Percentiles rank a stretch among this genome's conserved stretches.
These are phyloP conservation scores for Myotis davidii DNA, from an alignment of 2,113 vertebrate species.

Conservation along the genomic window DNA sequence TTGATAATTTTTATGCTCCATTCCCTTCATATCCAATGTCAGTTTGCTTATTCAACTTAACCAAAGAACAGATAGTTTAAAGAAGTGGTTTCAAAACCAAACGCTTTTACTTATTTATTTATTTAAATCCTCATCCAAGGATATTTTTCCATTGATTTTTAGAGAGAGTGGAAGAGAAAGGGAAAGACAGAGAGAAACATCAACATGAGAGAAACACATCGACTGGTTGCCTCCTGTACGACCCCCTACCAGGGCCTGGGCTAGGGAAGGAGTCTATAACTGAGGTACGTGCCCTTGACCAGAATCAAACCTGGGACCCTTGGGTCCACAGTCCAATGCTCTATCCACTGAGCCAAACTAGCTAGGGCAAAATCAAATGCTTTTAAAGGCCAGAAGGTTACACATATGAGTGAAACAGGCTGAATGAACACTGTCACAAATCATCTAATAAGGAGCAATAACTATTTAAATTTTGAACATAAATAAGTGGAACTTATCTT, in stretches of 20 bases:
- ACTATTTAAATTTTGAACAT: background rate
- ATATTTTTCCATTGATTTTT: too few species aligned
- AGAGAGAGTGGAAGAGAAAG: too few species aligned
- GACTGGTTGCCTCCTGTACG: too few species aligned
- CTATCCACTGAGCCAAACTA: too few species aligned
- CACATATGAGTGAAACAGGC: background rate
- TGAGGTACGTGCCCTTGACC: too few species aligned
- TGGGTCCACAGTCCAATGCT: too few species aligned
- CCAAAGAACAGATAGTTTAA: background rate
- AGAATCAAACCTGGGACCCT: too few species aligned
- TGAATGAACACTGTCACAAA: background rate
- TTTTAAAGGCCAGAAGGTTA: background rate
- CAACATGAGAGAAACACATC: too few species aligned
- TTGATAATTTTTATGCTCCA: background rate
- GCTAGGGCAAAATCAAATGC: background rate
- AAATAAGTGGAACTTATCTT: background rate
- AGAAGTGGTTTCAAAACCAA: constrained; percentile 38
- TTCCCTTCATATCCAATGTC: background rate
- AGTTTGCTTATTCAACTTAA: constrained; percentile 15
- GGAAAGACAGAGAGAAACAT: too few species aligned
- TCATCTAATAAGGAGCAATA: background rate
- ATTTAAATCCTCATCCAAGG: too few species aligned
- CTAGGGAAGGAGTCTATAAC: too few species aligned
- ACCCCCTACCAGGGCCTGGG: too few species aligned
- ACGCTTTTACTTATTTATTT: background rate